Evolutionary conservation across 1,140 invertebrate species (phyloP).

Genomic region (Sarcophaga peregrina): DNA sequence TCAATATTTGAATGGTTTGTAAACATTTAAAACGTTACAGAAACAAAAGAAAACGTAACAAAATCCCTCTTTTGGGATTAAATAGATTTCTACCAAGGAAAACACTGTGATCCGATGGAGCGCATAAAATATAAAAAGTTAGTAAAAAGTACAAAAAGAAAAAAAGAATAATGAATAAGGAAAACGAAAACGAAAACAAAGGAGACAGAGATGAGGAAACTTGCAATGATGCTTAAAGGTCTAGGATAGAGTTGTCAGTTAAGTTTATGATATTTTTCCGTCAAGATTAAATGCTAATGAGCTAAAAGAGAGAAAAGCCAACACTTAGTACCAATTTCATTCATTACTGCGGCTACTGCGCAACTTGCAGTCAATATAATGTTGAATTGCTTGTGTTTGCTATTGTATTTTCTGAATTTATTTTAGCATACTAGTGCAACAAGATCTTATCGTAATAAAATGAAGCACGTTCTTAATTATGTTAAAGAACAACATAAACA

Average conservation of each 20-base stretch:
- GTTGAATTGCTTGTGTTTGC: not conserved
- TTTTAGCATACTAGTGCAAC: not conserved
- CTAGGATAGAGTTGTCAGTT: constrained; percentile 37
- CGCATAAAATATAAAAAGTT: constrained; percentile 7
- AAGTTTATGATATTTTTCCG: constrained; percentile 40
- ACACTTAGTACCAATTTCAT: not conserved
- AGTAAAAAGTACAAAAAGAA: not conserved
- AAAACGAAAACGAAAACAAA: not conserved
- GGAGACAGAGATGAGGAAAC: not conserved
- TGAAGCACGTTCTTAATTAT: constrained; percentile 1
- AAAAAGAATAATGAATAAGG: too few species aligned
- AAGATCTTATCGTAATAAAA: not conserved
- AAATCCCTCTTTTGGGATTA: constrained; percentile 37
- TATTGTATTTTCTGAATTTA: not conserved
- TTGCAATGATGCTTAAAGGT: constrained; percentile 5
- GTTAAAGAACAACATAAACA: not conserved
- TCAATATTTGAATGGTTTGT: constrained; percentile 12
- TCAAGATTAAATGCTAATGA: constrained; percentile 41
- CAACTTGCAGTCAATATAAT: not conserved
- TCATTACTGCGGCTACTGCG: not conserved
- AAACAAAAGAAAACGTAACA: not conserved
- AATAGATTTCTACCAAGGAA: not conserved
- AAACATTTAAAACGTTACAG: constrained; percentile 29
- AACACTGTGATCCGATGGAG: constrained; percentile 18
- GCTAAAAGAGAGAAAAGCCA: not conserved